Conservation (phyloP, 1,140 invertebrate species). For the Zaprionus lachaisei region DNA sequence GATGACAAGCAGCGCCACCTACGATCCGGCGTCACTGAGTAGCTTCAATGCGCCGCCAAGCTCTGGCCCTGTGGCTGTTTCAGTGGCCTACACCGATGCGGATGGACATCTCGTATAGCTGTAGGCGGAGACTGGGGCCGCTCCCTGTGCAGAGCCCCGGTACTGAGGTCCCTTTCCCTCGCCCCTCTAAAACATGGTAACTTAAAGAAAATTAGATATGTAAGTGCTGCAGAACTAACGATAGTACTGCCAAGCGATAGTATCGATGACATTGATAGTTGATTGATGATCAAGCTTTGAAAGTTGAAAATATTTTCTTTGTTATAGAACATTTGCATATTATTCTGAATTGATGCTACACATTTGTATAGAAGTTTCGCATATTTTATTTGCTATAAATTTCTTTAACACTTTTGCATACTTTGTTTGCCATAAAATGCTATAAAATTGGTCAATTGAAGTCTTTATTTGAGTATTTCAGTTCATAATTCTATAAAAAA, state of each 20-base stretch:
- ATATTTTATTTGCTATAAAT: not conserved
- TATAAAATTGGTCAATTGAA: not conserved
- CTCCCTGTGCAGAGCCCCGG: conserved; percentile 49
- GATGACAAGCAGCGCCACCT: conserved; percentile 77
- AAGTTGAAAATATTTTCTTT: not conserved
- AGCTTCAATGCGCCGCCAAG: conserved; percentile 64
- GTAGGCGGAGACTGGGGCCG: conserved; percentile 73
- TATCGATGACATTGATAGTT: not conserved
- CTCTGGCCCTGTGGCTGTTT: conserved; percentile 46
- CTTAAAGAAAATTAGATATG: not conserved
- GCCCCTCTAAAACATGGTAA: not conserved
- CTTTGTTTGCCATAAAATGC: not conserved
- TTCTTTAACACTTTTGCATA: not conserved
- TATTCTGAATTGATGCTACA: too few species aligned
- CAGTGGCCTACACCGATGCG: conserved; percentile 80
- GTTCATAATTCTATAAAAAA: not conserved
- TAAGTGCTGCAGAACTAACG: conserved; percentile 1
- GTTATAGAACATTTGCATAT: not conserved
- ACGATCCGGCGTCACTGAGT: conserved; percentile 77
- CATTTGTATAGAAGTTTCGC: not conserved
- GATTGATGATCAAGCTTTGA: not conserved
- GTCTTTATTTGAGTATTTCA: not conserved
- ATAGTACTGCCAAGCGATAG: not conserved
- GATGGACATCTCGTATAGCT: conserved; percentile 84
- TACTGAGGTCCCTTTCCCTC: conserved; percentile 41